Evolutionary conservation across 2,888 invertebrate genomes (phyloP).

Genomic region (Phlogophora meticulosa): DNA sequence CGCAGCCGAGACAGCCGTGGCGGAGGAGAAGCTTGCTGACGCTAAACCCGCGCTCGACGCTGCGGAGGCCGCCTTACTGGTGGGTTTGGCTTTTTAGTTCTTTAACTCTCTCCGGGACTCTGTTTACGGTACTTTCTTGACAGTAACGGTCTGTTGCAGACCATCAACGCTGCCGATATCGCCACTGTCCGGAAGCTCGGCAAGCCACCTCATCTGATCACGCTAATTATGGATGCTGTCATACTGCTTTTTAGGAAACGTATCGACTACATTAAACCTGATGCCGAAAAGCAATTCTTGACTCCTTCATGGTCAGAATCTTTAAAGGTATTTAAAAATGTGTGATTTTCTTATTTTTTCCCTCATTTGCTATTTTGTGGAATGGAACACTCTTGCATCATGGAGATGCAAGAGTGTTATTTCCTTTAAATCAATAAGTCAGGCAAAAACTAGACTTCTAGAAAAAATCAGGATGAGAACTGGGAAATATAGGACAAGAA

Average conservation of each 20-base stretch:
- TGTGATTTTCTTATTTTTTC: not conserved
- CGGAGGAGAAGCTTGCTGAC: conserved; percentile 95
- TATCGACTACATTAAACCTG: conserved; percentile 93
- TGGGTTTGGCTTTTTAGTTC: too few relatives aligned
- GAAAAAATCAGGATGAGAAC: too few relatives aligned
- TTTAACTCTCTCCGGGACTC: too few relatives aligned
- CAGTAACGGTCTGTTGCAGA: conserved; percentile 86
- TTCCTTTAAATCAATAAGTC: too few relatives aligned
- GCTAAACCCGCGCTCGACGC: conserved; percentile 97
- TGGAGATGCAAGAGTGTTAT: too few relatives aligned
- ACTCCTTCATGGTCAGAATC: conserved; percentile 96
- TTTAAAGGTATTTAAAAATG: conserved; percentile 94
- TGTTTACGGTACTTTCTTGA: too few relatives aligned
- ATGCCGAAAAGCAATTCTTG: conserved; percentile 94
- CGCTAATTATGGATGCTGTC: conserved; percentile 97
- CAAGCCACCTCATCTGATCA: conserved; percentile 97
- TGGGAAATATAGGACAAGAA: too few relatives aligned
- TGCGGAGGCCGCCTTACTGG: conserved; percentile 95
- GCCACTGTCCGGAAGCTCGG: conserved; percentile 97
- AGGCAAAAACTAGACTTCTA: too few relatives aligned
- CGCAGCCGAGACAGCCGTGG: conserved; percentile 94
- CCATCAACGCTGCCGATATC: conserved; percentile 97
- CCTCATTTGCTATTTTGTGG: too few relatives aligned
- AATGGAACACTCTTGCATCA: too few relatives aligned
- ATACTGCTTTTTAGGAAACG: conserved; percentile 94